phyloP scores from a whole-genome alignment of 2,888 invertebrate genomes.

The Drosophila quinaria region DNA sequence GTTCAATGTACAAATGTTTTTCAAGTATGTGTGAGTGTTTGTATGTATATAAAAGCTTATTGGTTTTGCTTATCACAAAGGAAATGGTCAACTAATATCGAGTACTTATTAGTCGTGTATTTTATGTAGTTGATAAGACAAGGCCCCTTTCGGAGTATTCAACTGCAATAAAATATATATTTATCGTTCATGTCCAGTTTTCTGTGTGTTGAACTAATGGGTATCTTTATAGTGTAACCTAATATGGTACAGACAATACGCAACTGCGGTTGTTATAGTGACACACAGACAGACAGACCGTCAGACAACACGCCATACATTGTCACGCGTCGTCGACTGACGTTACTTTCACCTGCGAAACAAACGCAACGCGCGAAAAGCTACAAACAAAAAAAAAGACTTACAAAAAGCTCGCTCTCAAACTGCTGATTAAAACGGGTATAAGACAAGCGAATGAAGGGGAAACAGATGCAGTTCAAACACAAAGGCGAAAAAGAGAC shows the following conservation, averaged over 20 bases:
- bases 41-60: slow-evolving; percentile 9
- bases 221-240: slow-evolving; percentile 2
- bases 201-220: slow-evolving; percentile 1
- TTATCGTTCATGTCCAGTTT: background rate
- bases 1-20: slow-evolving; percentile 67
- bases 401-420: slow-evolving; percentile 42
- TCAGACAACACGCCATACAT: slow-evolving; percentile 65
- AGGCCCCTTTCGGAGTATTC: slow-evolving; percentile 5
- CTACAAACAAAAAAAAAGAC: slow-evolving; percentile 38
- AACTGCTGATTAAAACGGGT: slow-evolving; percentile 9
- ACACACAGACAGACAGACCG: slow-evolving; percentile 2
- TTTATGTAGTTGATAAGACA: slow-evolving; percentile 37
- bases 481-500: slow-evolving; percentile 16
- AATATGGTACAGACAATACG: background rate
- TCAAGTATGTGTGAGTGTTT: background rate
- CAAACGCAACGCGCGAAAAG: slow-evolving; percentile 50
- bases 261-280: slow-evolving; percentile 3
- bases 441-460: background rate
- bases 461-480: slow-evolving; percentile 5
- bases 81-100: slow-evolving; percentile 32
- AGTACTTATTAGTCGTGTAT: slow-evolving; percentile 13
- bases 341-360: slow-evolving; percentile 73
- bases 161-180: background rate
- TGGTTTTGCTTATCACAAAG: slow-evolving; percentile 39
- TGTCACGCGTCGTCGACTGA: slow-evolving; percentile 53